These are phyloP conservation scores for Metaphire vulgaris DNA, from an alignment of 1,140 invertebrate genomes.

Conservation along the genomic window DNA sequence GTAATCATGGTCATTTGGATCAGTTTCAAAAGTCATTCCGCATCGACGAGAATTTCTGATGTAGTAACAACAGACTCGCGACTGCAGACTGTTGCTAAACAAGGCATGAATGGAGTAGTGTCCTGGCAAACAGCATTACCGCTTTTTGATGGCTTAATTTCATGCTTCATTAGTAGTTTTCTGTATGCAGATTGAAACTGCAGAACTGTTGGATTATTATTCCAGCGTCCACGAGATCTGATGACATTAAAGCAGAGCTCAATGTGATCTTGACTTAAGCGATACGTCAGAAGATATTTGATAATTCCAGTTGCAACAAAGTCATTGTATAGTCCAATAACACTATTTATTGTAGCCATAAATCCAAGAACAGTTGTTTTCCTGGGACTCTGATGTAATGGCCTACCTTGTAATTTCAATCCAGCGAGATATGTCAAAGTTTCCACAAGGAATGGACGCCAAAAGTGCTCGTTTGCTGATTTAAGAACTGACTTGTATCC, in stretches of 20 bases:
- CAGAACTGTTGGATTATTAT: conserved; percentile 46
- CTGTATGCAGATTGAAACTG: conserved; percentile 38
- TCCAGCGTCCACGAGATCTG: conserved; percentile 41
- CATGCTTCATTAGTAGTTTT: neutral
- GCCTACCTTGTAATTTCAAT: neutral
- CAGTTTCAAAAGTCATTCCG: neutral
- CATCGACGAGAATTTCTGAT: neutral
- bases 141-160: neutral
- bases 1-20: neutral
- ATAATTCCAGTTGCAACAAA: conserved; percentile 10
- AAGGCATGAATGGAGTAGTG: neutral
- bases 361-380: conserved; percentile 12
- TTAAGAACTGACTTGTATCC: neutral
- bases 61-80: neutral
- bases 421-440: neutral
- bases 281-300: conserved; percentile 37
- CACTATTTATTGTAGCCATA: conserved; percentile 7
- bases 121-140: neutral
- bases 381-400: neutral
- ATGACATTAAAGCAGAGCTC: conserved; percentile 49
- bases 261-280: conserved; percentile 48
- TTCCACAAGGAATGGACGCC: neutral
- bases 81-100: neutral
- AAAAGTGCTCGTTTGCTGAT: neutral
- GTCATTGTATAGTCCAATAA: conserved; percentile 5